Conservation (phyloP, 2,888 invertebrate genomes). For the Biston stratarius region DNA sequence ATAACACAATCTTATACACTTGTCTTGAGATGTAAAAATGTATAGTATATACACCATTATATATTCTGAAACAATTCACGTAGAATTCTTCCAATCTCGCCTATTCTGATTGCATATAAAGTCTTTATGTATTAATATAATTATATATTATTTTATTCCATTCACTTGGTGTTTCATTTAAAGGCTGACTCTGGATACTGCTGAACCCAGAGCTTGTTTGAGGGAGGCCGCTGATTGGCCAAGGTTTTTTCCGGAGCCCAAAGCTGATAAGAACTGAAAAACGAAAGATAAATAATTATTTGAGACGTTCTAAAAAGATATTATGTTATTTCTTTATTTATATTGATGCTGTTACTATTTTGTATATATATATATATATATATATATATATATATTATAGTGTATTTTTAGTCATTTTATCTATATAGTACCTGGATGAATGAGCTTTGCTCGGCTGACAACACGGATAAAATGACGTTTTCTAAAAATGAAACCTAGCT, state of each 20-base stretch:
- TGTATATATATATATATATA: too few relatives aligned
- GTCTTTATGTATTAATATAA: background rate
- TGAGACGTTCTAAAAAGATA: too few relatives aligned
- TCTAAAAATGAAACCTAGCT: too few relatives aligned
- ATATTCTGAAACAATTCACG: constrained; percentile 35
- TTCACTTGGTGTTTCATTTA: constrained; percentile 31
- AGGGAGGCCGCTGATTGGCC: constrained; percentile 47
- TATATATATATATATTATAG: too few relatives aligned
- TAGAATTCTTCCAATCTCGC: constrained; percentile 11
- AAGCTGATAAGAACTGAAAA: constrained; percentile 60
- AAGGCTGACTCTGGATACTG: constrained; percentile 35
- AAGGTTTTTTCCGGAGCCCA: constrained; percentile 54
- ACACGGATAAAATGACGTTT: too few relatives aligned
- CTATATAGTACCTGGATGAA: too few relatives aligned
- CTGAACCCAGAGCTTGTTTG: constrained; percentile 53
- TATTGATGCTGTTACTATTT: too few relatives aligned
- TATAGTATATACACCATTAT: constrained; percentile 11
- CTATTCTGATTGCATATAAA: constrained; percentile 12
- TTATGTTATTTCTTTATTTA: too few relatives aligned
- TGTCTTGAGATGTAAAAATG: background rate
- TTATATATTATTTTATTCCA: constrained; percentile 3
- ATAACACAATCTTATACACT: constrained; percentile 33
- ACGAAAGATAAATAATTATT: constrained; percentile 20
- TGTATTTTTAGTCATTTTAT: too few relatives aligned
- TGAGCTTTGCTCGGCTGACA: too few relatives aligned